These are phyloP conservation scores for Leptodactylus fuscus DNA, from an alignment of 2,113 vertebrate species.

Conservation along the genomic window DNA sequence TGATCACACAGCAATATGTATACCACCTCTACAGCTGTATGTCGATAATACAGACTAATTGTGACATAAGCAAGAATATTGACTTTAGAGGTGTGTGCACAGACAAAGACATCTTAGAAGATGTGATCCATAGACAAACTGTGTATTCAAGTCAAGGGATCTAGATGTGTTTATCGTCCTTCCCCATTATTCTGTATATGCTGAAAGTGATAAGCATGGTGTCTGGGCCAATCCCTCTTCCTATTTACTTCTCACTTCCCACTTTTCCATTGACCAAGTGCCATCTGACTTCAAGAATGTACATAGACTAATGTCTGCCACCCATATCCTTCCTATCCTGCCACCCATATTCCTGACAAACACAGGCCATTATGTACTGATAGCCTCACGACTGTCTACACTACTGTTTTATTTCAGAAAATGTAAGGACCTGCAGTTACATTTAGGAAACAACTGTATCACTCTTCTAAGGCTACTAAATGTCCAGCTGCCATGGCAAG, in stretches of 20 bases:
- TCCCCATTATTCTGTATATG: slow-evolving; percentile 14
- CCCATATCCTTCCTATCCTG: slow-evolving; percentile 58
- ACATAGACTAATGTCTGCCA: slow-evolving; percentile 55
- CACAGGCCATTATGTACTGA: neutral
- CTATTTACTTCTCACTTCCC: slow-evolving; percentile 57
- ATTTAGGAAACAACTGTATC: neutral
- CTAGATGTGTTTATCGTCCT: slow-evolving; percentile 25
- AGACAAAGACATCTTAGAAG: neutral
- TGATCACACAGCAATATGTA: neutral
- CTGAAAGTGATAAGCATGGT: slow-evolving; percentile 52
- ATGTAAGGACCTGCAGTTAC: neutral
- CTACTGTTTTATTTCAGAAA: neutral
- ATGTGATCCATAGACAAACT: neutral
- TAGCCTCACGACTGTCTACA: neutral
- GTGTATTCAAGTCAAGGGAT: neutral
- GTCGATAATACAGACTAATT: neutral
- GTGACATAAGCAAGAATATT: neutral
- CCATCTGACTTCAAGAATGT: slow-evolving; percentile 57
- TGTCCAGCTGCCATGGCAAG: neutral
- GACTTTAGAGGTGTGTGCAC: neutral
- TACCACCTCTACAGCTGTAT: neutral
- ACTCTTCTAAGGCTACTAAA: neutral
- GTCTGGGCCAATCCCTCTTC: slow-evolving; percentile 54
- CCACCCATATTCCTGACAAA: slow-evolving; percentile 49
- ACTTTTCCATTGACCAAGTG: slow-evolving; percentile 56